Conservation (phyloP, 2,888 invertebrate species). For the Meandrusa payeni region DNA sequence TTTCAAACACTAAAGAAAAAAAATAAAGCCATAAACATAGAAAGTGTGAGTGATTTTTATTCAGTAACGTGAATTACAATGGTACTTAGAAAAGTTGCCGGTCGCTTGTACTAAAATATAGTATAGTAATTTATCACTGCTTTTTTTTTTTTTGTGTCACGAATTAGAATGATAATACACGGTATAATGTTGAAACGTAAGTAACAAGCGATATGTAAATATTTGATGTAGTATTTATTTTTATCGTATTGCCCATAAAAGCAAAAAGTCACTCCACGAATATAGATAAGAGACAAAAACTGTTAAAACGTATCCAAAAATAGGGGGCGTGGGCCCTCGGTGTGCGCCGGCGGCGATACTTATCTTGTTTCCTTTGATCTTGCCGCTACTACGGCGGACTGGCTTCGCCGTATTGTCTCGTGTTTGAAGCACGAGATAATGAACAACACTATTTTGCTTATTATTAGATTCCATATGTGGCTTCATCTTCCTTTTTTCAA, state of each 20-base stretch:
- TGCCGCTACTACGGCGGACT: constrained; percentile 46
- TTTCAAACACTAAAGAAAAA: too few species aligned
- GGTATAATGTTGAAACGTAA: constrained; percentile 1
- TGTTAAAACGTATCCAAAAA: constrained; percentile 66
- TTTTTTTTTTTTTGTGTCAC: neutral
- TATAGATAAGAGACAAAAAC: constrained; percentile 49
- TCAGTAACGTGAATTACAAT: constrained; percentile 1
- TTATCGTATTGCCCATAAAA: constrained; percentile 39
- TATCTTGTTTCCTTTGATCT: constrained; percentile 66
- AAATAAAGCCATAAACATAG: too few species aligned
- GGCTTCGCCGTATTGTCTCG: constrained; percentile 49
- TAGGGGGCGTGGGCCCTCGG: constrained; percentile 51
- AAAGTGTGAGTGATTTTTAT: neutral
- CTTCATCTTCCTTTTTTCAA: neutral
- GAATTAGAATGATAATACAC: constrained; percentile 11
- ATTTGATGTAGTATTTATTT: constrained; percentile 25
- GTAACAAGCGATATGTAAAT: constrained; percentile 23
- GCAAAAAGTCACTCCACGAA: constrained; percentile 41
- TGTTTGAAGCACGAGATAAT: constrained; percentile 30
- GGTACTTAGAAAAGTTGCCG: too few species aligned
- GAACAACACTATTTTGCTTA: constrained; percentile 23
- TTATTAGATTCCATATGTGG: constrained; percentile 11
- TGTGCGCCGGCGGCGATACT: constrained; percentile 57
- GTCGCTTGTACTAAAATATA: too few species aligned
- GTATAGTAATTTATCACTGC: neutral